phyloP scores from a whole-genome alignment of 2,797 vertebrate species.

The Chromobotia macracanthus region DNA sequence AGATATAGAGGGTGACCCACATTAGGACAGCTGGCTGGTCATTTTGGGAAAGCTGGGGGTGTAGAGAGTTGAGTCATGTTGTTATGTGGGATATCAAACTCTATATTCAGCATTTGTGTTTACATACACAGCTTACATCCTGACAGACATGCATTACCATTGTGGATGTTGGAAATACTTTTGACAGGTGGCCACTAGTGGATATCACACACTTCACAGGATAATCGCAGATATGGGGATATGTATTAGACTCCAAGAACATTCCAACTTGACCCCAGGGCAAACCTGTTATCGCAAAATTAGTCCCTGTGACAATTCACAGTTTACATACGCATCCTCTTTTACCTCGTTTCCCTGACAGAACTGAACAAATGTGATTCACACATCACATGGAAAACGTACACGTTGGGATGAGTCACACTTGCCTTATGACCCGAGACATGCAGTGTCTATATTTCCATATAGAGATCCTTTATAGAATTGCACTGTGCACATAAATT shows the following conservation, averaged over 20 bases:
- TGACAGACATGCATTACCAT: slow-evolving; percentile 6
- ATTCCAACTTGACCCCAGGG: background rate
- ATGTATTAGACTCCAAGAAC: background rate
- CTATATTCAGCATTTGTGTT: slow-evolving; percentile 39
- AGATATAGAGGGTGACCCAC: slow-evolving; percentile 18
- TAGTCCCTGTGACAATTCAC: background rate
- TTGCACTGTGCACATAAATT: slow-evolving; percentile 6
- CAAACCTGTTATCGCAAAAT: slow-evolving; percentile 2
- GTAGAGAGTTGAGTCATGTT: slow-evolving; percentile 31
- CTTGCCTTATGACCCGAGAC: slow-evolving; percentile 10
- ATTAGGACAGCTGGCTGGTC: slow-evolving; percentile 47
- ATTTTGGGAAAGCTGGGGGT: slow-evolving; percentile 40
- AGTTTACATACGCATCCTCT: background rate
- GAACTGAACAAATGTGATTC: background rate
- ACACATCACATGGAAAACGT: slow-evolving; percentile 2
- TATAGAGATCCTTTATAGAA: slow-evolving; percentile 7
- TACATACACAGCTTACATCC: slow-evolving; percentile 1
- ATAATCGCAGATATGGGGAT: background rate
- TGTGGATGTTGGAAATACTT: slow-evolving; percentile 23
- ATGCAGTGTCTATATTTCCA: slow-evolving; percentile 38
- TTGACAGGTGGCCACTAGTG: slow-evolving; percentile 18
- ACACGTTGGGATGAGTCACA: slow-evolving; percentile 49
- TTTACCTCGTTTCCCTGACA: background rate
- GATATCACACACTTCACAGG: slow-evolving; percentile 3
- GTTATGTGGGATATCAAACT: slow-evolving; percentile 18